Evolutionary conservation across 1,140 invertebrate genomes (phyloP), one percentile per base, ranked within the genome.

Genomic region (Trichogramma pretiosum): DNA sequence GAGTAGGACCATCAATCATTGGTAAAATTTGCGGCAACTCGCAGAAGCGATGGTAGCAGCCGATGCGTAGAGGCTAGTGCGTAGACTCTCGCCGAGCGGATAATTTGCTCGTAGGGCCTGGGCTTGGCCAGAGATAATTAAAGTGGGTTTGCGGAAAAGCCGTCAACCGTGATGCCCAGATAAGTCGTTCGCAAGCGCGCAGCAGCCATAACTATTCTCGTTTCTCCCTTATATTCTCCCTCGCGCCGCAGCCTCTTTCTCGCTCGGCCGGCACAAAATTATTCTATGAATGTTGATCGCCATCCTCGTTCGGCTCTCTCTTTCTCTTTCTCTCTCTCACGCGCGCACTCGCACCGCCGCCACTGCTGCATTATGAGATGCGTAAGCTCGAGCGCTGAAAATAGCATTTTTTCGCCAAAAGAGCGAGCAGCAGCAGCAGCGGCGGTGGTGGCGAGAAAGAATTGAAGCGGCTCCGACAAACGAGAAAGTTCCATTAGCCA

Each of bases 111-210:
- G 57, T 38, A 46, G 49, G 55, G 59, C 61, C 53, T n/a, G n/a
- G n/a, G n/a, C n/a, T n/a, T n/a, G n/a, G n/a, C n/a, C n/a, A n/a
- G 61, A 61, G 59, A 61, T 65, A 65, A 65, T 65, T 65, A 64
- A 65, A 65, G 64, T 56, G 50, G 58, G 56, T 54, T 46, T 53
- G 54, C 56, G 57, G 58, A 55, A 60, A 60, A 56, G 33, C 61
- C 58, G 61, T 64, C 58, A 59, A 46, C 50, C 56, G 52, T 61
- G 61, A 60, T 53, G 54, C 55, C 53, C 56, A 58, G 60, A 61
- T 61, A 61, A 55, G 55, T 58, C 48, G 51, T 33, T 21, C 19
- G 23, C 22, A 28, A 11, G 24, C 24, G 24, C n/a, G n/a, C n/a
- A n/a, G n/a, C n/a, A n/a, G n/a, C n/a, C n/a, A n/a, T n/a, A n/a